Base-by-base conservation (phyloP, 2,113 vertebrate genomes). In the Albula goreensis region DNA sequence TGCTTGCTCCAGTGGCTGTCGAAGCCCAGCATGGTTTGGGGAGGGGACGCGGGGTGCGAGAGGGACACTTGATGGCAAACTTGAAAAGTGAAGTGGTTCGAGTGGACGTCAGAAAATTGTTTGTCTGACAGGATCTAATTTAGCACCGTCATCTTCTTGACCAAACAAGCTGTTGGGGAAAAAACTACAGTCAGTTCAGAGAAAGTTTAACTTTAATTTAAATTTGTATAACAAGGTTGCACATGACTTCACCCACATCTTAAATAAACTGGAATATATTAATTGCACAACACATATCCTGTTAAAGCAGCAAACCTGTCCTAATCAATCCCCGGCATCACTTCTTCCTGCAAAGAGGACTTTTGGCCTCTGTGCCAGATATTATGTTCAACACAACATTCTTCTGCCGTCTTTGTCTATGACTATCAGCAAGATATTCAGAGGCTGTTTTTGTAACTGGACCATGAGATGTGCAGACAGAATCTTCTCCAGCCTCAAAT, bases 11-110 rank as follows among this genome's bases (percentile, higher is more conserved):
- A 78, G 50, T 84, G 87, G 56, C 84, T 50, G 83, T 19, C 74
- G 82, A 60, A 91, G 84, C 86, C 86, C 88, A 89, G 78, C 90
- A 92, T 91, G 77, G 80, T 85, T 85, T 60, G 41, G 84, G 52
- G 50, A 63, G 49, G 4, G 22, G 81, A 53, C 2, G 41, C 17
- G 31, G 19, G 0, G 8, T 3, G 81, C 1, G 3, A 3, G 52
- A 52, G 9, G 51, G 66, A 52, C n/a, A 5, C 12, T n/a, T 48
- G 48, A 78, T 12, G 63, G 51, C 50, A 83, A 63, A 60, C 15
- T 15, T n/a, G 19, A 22, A 19, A 17, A 31, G 41, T 80, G 0
- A 63, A 22, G 13, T 12, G 52, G 53, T n/a, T 50, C 3, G 11
- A 19, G 25, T 79, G n/a, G 81, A 82, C 25, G 51, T 41, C 22